phyloP scores from a whole-genome alignment of 2,888 invertebrate genomes.

The Plebejus argus region DNA sequence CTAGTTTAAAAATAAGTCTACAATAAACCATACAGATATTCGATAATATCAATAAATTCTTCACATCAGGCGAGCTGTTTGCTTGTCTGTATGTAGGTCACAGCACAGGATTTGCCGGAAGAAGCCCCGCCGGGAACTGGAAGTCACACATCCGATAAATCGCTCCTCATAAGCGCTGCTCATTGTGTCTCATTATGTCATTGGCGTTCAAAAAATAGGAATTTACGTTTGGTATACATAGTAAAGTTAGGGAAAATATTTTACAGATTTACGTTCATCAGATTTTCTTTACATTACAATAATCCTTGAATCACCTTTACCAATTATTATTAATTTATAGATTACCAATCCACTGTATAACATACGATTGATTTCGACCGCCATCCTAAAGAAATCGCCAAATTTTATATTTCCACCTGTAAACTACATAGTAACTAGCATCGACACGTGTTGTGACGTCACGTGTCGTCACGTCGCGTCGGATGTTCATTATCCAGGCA shows the following conservation, averaged over 20 bases:
- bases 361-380: not conserved
- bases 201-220: not conserved
- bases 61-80: not conserved
- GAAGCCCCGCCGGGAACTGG: not conserved
- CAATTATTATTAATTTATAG: too few species aligned
- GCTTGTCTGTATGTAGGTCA: slow-evolving; percentile 6
- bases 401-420: not conserved
- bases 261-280: too few species aligned
- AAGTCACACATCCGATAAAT: not conserved
- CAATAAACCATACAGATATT: not conserved
- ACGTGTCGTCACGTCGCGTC: not conserved
- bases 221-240: too few species aligned
- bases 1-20: not conserved
- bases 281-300: too few species aligned
- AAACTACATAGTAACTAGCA: not conserved
- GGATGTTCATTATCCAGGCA: slow-evolving; percentile 1
- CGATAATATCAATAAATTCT: not conserved
- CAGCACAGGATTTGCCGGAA: not conserved
- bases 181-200: not conserved
- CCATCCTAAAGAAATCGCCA: not conserved
- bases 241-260: too few species aligned
- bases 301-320: too few species aligned
- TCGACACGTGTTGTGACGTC: not conserved
- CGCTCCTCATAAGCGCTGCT: not conserved
- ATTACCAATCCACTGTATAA: too few species aligned